Evolutionary conservation across 2,113 vertebrate species (phyloP), one percentile per base, ranked within the genome.

Genomic region (Xiphophorus hellerii): DNA sequence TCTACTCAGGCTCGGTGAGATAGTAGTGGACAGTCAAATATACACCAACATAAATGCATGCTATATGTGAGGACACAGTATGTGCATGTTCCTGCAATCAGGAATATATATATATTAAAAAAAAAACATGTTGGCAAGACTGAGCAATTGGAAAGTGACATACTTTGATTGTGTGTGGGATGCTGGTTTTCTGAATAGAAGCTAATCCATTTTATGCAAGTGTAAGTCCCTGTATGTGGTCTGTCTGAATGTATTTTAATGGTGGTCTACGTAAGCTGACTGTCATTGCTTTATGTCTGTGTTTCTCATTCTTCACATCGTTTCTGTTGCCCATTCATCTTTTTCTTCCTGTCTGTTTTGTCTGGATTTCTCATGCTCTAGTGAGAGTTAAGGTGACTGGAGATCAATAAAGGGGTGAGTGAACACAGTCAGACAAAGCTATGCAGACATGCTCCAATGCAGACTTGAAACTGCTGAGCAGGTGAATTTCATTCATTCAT

Each of bases 401-500:
- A 82, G 82, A 89, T 93, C 90, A 89, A 90, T 92, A 84, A 69
- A 71, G 4, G 86, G 84, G 80, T 73, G 70, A 82, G 31, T 37
- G 15, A 74, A 85, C 63, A 39, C 70, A 66, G 62, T 69, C 27
- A 2, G 72, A 94, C 69, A 33, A 28, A 84, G 42, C 31, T 44
- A 67, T 73, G 77, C 74, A 72, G 37, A 65, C 28, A 62, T 66
- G 39, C 80, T 68, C 37, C 44, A 22, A 42, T 62, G 62, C 77
- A 77, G 33, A 60, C 71, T 64, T 73, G 10, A 88, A 88, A 89
- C 66, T 87, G 92, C 90, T 92, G 92, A 93, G 84, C 85, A 83
- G 72, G 87, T 80, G 68, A 71, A 87, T 87, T 93, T 87, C 72
- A 87, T 91, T 88, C 87, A 93, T 93, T 84, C 72, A 88, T 90